phyloP scores from a whole-genome alignment of 2,113 vertebrate genomes.

The Notechis scutatus region DNA sequence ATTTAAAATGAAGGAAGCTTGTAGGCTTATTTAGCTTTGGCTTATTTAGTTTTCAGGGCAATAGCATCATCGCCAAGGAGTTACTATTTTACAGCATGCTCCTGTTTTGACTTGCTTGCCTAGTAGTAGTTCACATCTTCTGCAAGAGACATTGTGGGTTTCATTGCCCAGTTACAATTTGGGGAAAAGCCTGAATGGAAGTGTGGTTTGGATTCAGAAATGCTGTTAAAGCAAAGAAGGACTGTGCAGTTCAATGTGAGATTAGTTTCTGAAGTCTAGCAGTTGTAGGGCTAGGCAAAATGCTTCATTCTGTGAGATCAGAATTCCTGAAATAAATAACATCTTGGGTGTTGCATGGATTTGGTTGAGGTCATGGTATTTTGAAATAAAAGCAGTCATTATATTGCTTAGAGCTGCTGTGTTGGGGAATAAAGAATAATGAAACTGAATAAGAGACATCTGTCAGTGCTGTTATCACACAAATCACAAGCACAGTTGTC shows the following conservation, averaged over 20 bases:
- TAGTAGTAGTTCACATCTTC: neutral
- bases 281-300: neutral
- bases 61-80: neutral
- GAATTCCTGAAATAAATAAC: conserved; percentile 19
- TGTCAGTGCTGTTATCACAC: neutral
- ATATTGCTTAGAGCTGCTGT: neutral
- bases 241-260: neutral
- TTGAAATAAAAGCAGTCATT: conserved; percentile 28
- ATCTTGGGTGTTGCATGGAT: neutral
- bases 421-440: conserved; percentile 13
- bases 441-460: conserved; percentile 8
- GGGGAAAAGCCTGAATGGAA: neutral
- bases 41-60: neutral
- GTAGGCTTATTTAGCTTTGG: neutral
- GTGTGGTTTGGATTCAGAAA: neutral
- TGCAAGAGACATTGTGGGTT: neutral
- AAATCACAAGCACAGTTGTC: conserved; percentile 2
- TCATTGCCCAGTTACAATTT: neutral
- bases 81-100: no score
- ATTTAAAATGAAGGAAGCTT: neutral
- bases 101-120: neutral
- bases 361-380: conserved; percentile 16
- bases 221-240: neutral
- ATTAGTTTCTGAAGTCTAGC: neutral
- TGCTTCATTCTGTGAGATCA: neutral